A percentile compares a stretch with the other conserved stretches of the same genome.
phyloP scores from a whole-genome alignment of 2,797 vertebrate genomes.

The Poecilia picta region DNA sequence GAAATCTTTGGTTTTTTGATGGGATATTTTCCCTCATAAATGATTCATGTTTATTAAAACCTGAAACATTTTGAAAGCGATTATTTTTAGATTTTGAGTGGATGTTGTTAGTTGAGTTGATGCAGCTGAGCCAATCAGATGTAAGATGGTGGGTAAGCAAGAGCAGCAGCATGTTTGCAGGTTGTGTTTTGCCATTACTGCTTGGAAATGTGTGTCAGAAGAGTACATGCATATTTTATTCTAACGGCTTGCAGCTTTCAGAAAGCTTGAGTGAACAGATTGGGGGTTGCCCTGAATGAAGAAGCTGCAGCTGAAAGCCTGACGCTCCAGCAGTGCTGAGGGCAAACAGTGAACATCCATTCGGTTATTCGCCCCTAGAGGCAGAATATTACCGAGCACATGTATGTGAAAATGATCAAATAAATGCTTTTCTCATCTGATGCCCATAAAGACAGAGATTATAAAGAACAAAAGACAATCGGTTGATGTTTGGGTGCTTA shows the following conservation, averaged over 20 bases:
- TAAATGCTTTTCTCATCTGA: conserved; percentile 16
- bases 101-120: conserved; percentile 11
- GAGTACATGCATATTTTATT: conserved; percentile 69
- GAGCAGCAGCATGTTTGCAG: conserved; percentile 43
- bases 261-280: conserved; percentile 41
- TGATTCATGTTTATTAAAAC: conserved; percentile 31
- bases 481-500: conserved; percentile 33
- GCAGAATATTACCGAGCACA: conserved; percentile 9
- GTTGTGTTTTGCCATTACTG: conserved; percentile 25
- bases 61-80: conserved; percentile 23
- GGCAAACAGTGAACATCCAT: conserved; percentile 10
- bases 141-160: conserved; percentile 53
- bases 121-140: conserved; percentile 46
- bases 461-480: conserved; percentile 8
- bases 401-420: conserved; percentile 20
- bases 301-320: background rate
- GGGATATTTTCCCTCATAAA: conserved; percentile 33
- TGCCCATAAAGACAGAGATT: conserved; percentile 29
- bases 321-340: background rate
- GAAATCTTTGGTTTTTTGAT: conserved; percentile 46
- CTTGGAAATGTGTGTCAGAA: conserved; percentile 67
- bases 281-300: conserved; percentile 28
- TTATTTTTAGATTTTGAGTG: conserved; percentile 42
- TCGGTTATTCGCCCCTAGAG: conserved; percentile 13
- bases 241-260: conserved; percentile 22